phyloP scores from a whole-genome alignment of 2,888 invertebrate species.

The Drosophila maculinotata region DNA sequence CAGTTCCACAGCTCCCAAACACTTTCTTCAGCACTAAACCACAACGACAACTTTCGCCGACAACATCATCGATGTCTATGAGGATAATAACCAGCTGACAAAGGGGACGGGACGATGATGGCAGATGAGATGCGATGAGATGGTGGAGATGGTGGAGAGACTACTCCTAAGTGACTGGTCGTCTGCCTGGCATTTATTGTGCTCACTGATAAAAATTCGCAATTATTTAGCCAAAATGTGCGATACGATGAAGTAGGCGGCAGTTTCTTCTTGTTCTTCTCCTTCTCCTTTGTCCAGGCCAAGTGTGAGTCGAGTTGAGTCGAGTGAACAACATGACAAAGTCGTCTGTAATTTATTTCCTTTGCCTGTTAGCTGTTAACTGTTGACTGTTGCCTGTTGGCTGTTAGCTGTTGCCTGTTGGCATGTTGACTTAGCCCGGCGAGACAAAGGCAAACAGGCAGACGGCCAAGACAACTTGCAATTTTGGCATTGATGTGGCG shows the following conservation, averaged over 20 bases:
- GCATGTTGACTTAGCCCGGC: conserved; percentile 59
- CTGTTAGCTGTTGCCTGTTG: conserved; percentile 1
- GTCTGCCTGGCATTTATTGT: conserved; percentile 70
- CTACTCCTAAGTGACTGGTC: conserved; percentile 41
- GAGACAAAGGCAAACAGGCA: conserved; percentile 58
- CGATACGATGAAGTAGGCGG: conserved; percentile 29
- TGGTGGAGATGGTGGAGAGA: conserved; percentile 23
- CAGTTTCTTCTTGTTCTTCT: not conserved
- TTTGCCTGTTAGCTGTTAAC: conserved; percentile 27
- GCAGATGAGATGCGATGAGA: conserved; percentile 2
- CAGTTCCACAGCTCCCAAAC: conserved; percentile 15
- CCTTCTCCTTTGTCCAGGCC: conserved; percentile 23
- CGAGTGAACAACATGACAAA: conserved; percentile 64
- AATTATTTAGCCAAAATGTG: conserved; percentile 76
- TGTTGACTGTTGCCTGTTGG: conserved; percentile 1
- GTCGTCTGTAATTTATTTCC: conserved; percentile 76
- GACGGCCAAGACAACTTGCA: conserved; percentile 56
- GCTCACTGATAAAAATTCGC: conserved; percentile 74
- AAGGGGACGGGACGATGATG: not conserved
- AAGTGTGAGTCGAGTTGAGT: conserved; percentile 43
- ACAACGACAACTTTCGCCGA: conserved; percentile 64
- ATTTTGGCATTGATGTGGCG: conserved; percentile 72
- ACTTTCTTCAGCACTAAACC: conserved; percentile 40
- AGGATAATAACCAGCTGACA: conserved; percentile 64
- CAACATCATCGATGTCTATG: conserved; percentile 71